A percentile compares a stretch with the other conserved stretches of the same genome.
phyloP scores from a whole-genome alignment of 2,888 invertebrate genomes.

The Caenorhabditis imperialis region DNA sequence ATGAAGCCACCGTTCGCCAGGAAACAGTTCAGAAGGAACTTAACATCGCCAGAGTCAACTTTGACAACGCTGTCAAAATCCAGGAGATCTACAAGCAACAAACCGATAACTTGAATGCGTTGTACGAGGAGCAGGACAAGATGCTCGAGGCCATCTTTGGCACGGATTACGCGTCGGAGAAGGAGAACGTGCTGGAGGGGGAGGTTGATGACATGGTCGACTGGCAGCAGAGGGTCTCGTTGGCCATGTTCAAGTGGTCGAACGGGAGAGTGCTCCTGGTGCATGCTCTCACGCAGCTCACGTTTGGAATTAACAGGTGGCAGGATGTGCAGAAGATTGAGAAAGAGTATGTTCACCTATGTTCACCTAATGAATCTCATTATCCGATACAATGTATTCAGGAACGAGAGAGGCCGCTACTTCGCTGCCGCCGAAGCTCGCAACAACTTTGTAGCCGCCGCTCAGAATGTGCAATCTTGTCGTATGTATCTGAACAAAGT shows the following conservation, averaged over 20 bases:
- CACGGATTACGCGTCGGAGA: conserved; percentile 81
- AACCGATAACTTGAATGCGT: conserved; percentile 79
- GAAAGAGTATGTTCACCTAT: conserved; percentile 70
- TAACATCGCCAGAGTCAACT: conserved; percentile 76
- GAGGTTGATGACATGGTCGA: conserved; percentile 80
- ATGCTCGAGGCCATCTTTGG: conserved; percentile 80
- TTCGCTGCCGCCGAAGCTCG: conserved; percentile 80
- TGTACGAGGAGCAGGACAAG: conserved; percentile 80
- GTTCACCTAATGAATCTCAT: too few species aligned
- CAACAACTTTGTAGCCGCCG: conserved; percentile 81
- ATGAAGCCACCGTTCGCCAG: conserved; percentile 79
- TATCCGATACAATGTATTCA: too few species aligned
- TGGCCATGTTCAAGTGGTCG: conserved; percentile 80
- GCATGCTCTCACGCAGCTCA: conserved; percentile 81
- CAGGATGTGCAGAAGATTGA: conserved; percentile 78
- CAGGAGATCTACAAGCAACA: conserved; percentile 77
- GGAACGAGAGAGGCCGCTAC: conserved; percentile 79
- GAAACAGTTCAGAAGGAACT: conserved; percentile 79
- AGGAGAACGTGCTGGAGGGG: conserved; percentile 81
- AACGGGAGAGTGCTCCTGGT: conserved; percentile 79
- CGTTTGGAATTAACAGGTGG: conserved; percentile 80
- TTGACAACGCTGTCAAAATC: conserved; percentile 77
- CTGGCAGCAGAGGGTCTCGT: conserved; percentile 80
- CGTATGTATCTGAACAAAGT: conserved; percentile 80
- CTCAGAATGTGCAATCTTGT: conserved; percentile 81